Conservation (phyloP, 23 tunicate genomes). For the Botrylloides violaceus region DNA sequence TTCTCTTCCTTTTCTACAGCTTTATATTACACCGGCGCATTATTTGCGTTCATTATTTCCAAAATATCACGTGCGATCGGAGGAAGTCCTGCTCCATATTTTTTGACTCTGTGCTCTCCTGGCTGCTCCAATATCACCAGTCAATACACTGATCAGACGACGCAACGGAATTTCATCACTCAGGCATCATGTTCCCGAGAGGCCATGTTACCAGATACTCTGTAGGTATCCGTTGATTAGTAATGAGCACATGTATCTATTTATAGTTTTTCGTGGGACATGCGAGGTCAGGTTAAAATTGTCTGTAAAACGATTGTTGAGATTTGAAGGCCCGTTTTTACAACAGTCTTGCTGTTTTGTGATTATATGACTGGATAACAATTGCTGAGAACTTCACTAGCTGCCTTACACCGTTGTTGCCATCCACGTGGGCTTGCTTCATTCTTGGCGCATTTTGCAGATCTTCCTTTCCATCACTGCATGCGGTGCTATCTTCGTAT, state of each 20-base stretch:
- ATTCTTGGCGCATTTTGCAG: not conserved
- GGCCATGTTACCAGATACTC: not conserved
- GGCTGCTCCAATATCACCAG: constrained; percentile 3
- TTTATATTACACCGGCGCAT: constrained; percentile 14
- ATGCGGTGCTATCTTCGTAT: constrained; percentile 10
- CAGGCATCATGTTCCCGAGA: constrained; percentile 10
- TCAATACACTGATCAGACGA: not conserved
- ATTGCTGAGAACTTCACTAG: too few relatives aligned
- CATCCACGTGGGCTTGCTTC: too few relatives aligned
- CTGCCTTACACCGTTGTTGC: too few relatives aligned
- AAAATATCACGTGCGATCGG: constrained; percentile 5
- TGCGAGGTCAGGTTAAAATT: too few relatives aligned
- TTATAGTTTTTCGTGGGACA: too few relatives aligned
- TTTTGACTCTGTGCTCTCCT: constrained; percentile 16
- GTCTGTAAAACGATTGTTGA: too few relatives aligned
- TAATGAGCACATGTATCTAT: too few relatives aligned
- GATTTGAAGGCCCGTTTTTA: too few relatives aligned
- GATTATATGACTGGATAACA: too few relatives aligned
- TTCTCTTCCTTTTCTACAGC: not conserved
- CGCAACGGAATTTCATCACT: not conserved
- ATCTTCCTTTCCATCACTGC: constrained; percentile 14
- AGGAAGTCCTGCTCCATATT: constrained; percentile 26
- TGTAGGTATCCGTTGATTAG: too few relatives aligned
- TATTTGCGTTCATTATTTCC: not conserved
- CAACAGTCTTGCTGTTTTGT: too few relatives aligned